A percentile compares a stretch with the other conserved stretches of the same genome.
Conservation (phyloP, 1,140 invertebrate species). For the Berghia stephanieae region DNA sequence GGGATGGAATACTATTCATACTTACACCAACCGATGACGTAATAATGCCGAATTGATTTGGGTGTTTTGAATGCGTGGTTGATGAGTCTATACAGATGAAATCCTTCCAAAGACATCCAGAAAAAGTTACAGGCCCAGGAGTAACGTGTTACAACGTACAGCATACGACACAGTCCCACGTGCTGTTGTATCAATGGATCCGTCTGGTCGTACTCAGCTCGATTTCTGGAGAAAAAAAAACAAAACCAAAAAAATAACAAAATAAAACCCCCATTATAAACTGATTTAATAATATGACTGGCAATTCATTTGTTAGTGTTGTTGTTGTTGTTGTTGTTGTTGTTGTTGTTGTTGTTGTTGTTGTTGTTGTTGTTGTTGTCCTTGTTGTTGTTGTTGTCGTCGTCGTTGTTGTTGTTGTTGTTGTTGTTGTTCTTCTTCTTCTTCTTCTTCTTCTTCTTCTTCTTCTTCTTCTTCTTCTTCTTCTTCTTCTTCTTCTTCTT, state of each 20-base stretch:
- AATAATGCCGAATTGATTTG: slow-evolving; percentile 67
- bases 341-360: too few relatives aligned
- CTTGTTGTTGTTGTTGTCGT: too few relatives aligned
- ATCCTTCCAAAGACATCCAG: slow-evolving; percentile 72
- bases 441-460: too few relatives aligned
- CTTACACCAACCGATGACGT: slow-evolving; percentile 71
- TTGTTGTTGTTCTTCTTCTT: too few relatives aligned
- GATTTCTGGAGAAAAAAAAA: background rate
- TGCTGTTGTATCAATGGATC: too few relatives aligned
- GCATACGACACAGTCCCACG: slow-evolving; percentile 53
- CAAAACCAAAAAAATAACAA: background rate
- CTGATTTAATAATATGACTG: background rate
- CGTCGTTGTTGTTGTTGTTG: too few relatives aligned
- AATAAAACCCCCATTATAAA: too few relatives aligned
- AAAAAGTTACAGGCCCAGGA: slow-evolving; percentile 54
- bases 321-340: too few relatives aligned
- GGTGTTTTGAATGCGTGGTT: slow-evolving; percentile 70
- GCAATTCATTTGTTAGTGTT: slow-evolving; percentile 1
- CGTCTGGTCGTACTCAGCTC: too few relatives aligned
- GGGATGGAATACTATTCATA: background rate
- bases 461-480: too few relatives aligned
- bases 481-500: too few relatives aligned
- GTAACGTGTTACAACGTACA: slow-evolving; percentile 59
- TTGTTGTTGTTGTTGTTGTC: too few relatives aligned
- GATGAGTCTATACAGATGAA: slow-evolving; percentile 70